Conservation (phyloP, 2,888 invertebrate species). For the Nephrotoma flavescens region DNA sequence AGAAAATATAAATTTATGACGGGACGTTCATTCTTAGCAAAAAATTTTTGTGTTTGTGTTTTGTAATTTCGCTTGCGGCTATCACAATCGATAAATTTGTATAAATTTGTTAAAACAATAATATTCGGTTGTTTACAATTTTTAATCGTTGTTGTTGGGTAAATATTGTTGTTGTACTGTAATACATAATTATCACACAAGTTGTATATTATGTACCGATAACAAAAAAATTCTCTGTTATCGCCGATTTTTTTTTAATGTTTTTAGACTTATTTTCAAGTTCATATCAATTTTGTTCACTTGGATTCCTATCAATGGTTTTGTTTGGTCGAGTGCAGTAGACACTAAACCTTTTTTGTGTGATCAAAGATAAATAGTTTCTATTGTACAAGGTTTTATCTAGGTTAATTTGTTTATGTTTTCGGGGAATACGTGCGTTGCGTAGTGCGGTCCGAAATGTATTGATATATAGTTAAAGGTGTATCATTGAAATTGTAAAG, state of each 20-base stretch:
- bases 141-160: neutral
- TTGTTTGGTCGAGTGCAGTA: neutral
- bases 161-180: neutral
- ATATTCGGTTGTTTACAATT: neutral
- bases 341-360: neutral
- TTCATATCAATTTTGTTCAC: neutral
- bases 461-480: too few species aligned
- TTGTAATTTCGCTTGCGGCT: neutral
- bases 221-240: neutral
- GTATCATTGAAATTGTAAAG: too few species aligned
- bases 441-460: neutral
- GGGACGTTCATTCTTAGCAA: neutral
- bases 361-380: neutral
- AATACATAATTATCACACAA: neutral
- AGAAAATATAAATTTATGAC: neutral
- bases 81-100: neutral
- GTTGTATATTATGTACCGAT: neutral
- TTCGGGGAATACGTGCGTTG: neutral
- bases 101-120: neutral
- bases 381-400: too few species aligned
- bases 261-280: neutral
- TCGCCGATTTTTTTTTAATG: neutral
- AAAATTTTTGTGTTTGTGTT: neutral
- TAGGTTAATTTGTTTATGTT: too few species aligned
- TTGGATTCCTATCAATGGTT: neutral